Conservation (phyloP, 37 sponge, comb jelly and placozoan species). For the Halisarca cf. caerulea region DNA sequence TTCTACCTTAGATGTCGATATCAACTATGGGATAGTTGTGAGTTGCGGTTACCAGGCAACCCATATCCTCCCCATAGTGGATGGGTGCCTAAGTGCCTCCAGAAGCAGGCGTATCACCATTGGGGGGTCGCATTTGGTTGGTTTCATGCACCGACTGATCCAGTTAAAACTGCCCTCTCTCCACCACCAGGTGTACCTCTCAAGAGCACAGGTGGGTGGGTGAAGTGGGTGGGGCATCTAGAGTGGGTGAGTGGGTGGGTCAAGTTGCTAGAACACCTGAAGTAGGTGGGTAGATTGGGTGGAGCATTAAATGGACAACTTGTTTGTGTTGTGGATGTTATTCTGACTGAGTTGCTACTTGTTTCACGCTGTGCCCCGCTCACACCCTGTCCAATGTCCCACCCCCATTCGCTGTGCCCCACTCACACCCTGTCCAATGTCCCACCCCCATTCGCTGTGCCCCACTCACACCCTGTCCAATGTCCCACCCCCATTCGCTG, state of each 20-base stretch:
- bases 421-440: no score
- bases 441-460: no score
- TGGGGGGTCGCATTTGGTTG: conserved; percentile 72
- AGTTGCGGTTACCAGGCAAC: conserved; percentile 83
- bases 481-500: no score
- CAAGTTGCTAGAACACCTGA: no score
- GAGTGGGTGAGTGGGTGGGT: background rate
- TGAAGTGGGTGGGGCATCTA: background rate
- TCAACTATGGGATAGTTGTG: conserved; percentile 68
- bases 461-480: no score
- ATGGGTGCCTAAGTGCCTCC: conserved; percentile 57
- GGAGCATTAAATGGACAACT: no score
- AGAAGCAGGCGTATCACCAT: conserved; percentile 88
- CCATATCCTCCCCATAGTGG: conserved; percentile 82
- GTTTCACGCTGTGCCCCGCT: no score
- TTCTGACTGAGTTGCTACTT: no score
- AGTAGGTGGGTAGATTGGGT: no score
- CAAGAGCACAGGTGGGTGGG: conserved; percentile 57
- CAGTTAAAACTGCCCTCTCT: conserved; percentile 78
- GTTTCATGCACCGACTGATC: conserved; percentile 80
- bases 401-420: no score
- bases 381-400: no score
- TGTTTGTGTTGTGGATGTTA: no score
- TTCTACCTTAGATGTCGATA: background rate
- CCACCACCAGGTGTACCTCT: conserved; percentile 54